A percentile compares a stretch with the other conserved stretches of the same genome.
Evolutionary conservation across 1,140 invertebrate species (phyloP).

Genomic region (Glomeris maerens): DNA sequence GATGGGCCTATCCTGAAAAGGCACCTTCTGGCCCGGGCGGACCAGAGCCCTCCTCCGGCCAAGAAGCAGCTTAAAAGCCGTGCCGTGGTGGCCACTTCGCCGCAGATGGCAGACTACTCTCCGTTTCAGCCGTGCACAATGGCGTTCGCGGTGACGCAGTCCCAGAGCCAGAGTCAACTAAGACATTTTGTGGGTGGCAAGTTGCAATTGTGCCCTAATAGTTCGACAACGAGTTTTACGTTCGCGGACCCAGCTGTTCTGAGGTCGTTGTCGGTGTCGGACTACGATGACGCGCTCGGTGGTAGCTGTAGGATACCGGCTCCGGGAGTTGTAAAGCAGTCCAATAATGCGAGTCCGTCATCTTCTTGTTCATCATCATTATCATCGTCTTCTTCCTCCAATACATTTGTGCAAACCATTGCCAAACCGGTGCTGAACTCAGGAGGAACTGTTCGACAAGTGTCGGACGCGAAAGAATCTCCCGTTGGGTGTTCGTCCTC

Average conservation of each 20-base stretch:
- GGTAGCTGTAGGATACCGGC: neutral
- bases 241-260: too few relatives aligned
- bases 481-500: neutral
- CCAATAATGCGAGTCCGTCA: neutral
- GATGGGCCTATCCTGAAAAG: constrained; percentile 19
- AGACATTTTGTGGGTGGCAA: constrained; percentile 65
- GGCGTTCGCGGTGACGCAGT: too few relatives aligned
- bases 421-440: constrained; percentile 56
- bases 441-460: constrained; percentile 49
- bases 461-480: constrained; percentile 18
- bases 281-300: neutral
- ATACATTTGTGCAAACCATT: constrained; percentile 35
- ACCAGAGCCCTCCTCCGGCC: constrained; percentile 12
- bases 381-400: constrained; percentile 15
- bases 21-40: constrained; percentile 15
- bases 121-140: constrained; percentile 4
- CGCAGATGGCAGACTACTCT: neutral
- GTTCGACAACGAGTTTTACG: too few relatives aligned
- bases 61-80: constrained; percentile 21
- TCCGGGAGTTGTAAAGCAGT: neutral
- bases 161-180: too few relatives aligned
- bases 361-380: too few relatives aligned
- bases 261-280: too few relatives aligned
- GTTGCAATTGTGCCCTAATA: constrained; percentile 48
- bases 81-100: constrained; percentile 15